Percentiles rank a stretch among this genome's conserved stretches.
These are phyloP conservation scores for Tetraneura akinire DNA, from an alignment of 1,140 invertebrate species.

Conservation along the genomic window DNA sequence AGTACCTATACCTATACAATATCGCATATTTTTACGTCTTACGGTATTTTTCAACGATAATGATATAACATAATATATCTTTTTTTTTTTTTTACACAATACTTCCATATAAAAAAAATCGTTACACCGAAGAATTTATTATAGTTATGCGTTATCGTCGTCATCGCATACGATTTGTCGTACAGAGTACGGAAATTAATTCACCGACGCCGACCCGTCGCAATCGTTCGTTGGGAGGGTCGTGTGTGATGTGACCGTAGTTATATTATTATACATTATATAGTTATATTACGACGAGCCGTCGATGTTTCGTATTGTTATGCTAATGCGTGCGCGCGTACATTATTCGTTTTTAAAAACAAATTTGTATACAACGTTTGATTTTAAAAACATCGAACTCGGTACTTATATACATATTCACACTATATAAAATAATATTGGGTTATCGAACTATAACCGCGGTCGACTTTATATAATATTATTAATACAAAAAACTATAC, in stretches of 20 bases:
- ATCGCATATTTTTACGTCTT: too few relatives aligned
- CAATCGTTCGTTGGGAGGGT: background rate
- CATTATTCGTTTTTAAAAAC: conserved; percentile 7
- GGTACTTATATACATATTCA: background rate
- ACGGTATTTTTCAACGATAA: too few relatives aligned
- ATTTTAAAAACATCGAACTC: conserved; percentile 1
- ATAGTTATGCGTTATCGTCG: background rate
- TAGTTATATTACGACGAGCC: background rate
- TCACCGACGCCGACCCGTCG: conserved; percentile 15
- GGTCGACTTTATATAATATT: background rate
- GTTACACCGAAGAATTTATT: too few relatives aligned
- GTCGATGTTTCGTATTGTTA: background rate
- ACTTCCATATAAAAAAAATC: too few relatives aligned
- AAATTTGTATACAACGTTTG: background rate
- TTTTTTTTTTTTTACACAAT: too few relatives aligned
- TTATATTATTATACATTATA: too few relatives aligned
- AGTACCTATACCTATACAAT: too few relatives aligned
- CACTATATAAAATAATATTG: background rate
- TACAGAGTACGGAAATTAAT: conserved; percentile 18
- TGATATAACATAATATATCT: too few relatives aligned
- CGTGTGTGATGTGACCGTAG: too few relatives aligned
- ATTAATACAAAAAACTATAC: background rate
- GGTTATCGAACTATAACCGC: background rate
- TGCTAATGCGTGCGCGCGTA: background rate
- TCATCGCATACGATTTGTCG: background rate